phyloP scores from a whole-genome alignment of 2,797 vertebrate species.

The Gephyroberyx darwinii region DNA sequence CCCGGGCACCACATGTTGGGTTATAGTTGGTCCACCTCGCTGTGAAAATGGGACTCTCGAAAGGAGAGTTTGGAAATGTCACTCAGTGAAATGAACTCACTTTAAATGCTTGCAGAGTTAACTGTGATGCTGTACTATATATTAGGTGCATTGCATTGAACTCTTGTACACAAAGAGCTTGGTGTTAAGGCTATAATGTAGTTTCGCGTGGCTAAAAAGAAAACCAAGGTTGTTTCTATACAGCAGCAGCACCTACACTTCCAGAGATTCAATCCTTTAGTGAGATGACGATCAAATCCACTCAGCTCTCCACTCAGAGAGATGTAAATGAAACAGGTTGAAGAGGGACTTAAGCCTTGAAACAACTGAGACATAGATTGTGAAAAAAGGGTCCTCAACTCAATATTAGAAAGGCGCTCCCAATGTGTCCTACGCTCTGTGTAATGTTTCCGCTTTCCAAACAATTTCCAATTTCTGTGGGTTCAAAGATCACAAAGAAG shows the following conservation, averaged over 20 bases:
- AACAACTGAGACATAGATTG: constrained; percentile 1
- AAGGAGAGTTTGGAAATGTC: constrained; percentile 58
- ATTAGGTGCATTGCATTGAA: constrained; percentile 41
- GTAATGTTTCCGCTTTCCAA: constrained; percentile 34
- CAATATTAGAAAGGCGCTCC: constrained; percentile 40
- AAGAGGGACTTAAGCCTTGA: constrained; percentile 29
- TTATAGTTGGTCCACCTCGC: constrained; percentile 61
- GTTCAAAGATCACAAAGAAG: constrained; percentile 61
- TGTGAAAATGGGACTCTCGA: constrained; percentile 54
- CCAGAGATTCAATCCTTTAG: constrained; percentile 3
- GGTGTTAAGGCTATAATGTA: constrained; percentile 37
- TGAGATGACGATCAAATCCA: constrained; percentile 34
- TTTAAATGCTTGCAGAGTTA: constrained; percentile 45
- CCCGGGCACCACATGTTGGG: constrained; percentile 48
- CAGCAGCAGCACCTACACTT: not conserved
- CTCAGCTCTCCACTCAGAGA: constrained; percentile 34
- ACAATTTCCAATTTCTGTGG: constrained; percentile 53
- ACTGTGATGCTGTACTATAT: constrained; percentile 41
- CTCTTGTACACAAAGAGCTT: constrained; percentile 9
- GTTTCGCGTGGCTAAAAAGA: constrained; percentile 29
- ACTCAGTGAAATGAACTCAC: constrained; percentile 49
- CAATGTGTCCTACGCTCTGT: constrained; percentile 28
- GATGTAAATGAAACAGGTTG: constrained; percentile 22
- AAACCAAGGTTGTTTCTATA: constrained; percentile 22
- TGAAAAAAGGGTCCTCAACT: constrained; percentile 15